Percentiles rank a stretch among this genome's conserved stretches.
These are phyloP conservation scores for Apolygus lucorum DNA, from an alignment of 1,140 invertebrate species.

Conservation along the genomic window DNA sequence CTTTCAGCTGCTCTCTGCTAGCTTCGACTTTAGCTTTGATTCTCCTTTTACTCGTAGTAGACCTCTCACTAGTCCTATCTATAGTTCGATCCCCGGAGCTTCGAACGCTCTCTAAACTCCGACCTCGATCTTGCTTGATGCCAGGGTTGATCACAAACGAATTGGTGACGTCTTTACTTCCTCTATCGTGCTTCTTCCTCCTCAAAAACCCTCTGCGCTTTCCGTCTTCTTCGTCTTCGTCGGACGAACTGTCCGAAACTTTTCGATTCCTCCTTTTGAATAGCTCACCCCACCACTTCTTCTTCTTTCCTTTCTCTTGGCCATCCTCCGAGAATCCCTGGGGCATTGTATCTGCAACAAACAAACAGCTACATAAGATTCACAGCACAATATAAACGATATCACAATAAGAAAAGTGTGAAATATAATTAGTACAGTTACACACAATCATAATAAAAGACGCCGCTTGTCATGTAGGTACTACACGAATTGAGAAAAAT, in stretches of 20 bases:
- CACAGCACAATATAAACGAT: neutral
- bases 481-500: neutral
- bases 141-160: slow-evolving; percentile 30
- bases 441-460: neutral
- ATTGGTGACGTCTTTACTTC: slow-evolving; percentile 33
- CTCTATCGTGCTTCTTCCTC: slow-evolving; percentile 28
- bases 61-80: neutral
- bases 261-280: slow-evolving; percentile 57
- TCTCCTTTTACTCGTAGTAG: slow-evolving; percentile 42
- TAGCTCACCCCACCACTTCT: slow-evolving; percentile 64
- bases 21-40: slow-evolving; percentile 56
- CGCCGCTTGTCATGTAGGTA: neutral
- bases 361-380: neutral
- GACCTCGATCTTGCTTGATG: slow-evolving; percentile 31
- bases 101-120: slow-evolving; percentile 39
- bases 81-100: slow-evolving; percentile 39
- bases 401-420: neutral
- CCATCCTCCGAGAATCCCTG: slow-evolving; percentile 17
- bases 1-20: slow-evolving; percentile 48
- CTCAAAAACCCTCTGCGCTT: slow-evolving; percentile 35
- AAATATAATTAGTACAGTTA: neutral
- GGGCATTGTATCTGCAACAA: slow-evolving; percentile 20
- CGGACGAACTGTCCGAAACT: slow-evolving; percentile 43
- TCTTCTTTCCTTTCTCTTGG: slow-evolving; percentile 37
- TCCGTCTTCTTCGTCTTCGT: slow-evolving; percentile 49